phyloP scores from a whole-genome alignment of 1,140 invertebrate species.

The Orius insidiosus region DNA sequence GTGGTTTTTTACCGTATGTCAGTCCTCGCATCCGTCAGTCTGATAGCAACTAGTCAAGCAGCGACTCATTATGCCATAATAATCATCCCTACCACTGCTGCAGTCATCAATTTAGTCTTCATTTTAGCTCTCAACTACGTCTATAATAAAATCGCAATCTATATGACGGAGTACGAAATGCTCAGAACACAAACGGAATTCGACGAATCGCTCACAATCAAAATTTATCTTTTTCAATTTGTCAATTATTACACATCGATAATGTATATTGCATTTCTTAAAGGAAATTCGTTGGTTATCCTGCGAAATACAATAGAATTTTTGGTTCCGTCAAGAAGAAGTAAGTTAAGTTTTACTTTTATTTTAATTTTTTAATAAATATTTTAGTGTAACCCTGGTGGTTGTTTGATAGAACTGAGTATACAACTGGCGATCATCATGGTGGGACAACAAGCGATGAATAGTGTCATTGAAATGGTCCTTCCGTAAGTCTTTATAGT shows the following conservation, averaged over 20 bases:
- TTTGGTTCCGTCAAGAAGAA: slow-evolving; percentile 71
- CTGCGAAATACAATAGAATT: slow-evolving; percentile 56
- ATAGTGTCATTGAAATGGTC: slow-evolving; percentile 73
- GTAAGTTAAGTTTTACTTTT: slow-evolving; percentile 31
- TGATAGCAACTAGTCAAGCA: slow-evolving; percentile 35
- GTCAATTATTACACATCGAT: slow-evolving; percentile 98
- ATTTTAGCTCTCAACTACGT: slow-evolving; percentile 80
- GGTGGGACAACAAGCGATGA: slow-evolving; percentile 88
- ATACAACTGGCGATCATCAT: slow-evolving; percentile 92
- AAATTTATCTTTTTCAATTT: slow-evolving; percentile 95
- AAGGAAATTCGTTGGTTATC: slow-evolving; percentile 79
- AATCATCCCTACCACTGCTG: slow-evolving; percentile 67
- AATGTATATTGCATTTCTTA: slow-evolving; percentile 97
- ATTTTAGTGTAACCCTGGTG: slow-evolving; percentile 59
- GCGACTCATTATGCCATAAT: no score
- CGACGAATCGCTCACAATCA: slow-evolving; percentile 89
- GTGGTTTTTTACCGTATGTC: slow-evolving; percentile 88
- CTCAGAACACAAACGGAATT: slow-evolving; percentile 93
- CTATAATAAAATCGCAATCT: slow-evolving; percentile 75
- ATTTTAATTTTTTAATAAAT: no score
- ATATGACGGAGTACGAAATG: slow-evolving; percentile 86
- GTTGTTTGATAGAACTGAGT: slow-evolving; percentile 83
- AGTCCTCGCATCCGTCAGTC: slow-evolving; percentile 49
- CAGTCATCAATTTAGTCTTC: slow-evolving; percentile 68
- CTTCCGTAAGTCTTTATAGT: slow-evolving; percentile 32